Base-by-base conservation (phyloP, 2,888 invertebrate genomes). In the Drosophila mimica region DNA sequence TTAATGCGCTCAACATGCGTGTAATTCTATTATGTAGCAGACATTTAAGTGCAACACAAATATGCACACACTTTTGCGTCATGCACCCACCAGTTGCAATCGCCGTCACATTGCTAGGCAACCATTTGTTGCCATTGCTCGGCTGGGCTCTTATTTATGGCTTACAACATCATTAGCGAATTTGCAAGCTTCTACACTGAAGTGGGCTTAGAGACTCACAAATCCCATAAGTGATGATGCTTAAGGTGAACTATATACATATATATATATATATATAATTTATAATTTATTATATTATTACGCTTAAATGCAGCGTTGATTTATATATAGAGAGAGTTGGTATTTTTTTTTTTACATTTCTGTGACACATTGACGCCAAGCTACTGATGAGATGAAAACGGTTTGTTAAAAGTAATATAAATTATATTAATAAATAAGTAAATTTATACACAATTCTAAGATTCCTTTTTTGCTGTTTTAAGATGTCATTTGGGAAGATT, bases 1-100 rank as follows among this genome's bases (percentile, higher is more conserved):
- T 76, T 89, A 85, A 89, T 85, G 71, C 85, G 78, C 78, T 88
- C 78, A 88, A 78, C 74, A 76, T 81, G 78, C 82, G 75, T 86
- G 85, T 89, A 86, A 86, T 86, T 85, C 90, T 76, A 76, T 89
- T 81, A 79, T 79, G 79, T 74, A 53, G 70, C 70, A 66, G 57
- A 69, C 64, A 70, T 88, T 89, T 74, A 80, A 88, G 57, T 62
- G 68, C 73, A 74, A 15, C 43, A 68, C 65, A 68, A 78, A 81
- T 52, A 72, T 59, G 48, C 28, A 48, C 30, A 17, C 36, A 17
- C 36, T 33, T 52, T 54, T 15, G 4, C 34, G 6, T 31, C 15
- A n/a, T 31, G 11, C 36, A 15, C n/a, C 20, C 28, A 54, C 38
- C 31, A 61, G 38, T 38, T 54, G 40, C 48, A 74, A 56, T 56